Evolutionary conservation across 1,140 invertebrate genomes (phyloP).

Genomic region (Zophobas atratus): DNA sequence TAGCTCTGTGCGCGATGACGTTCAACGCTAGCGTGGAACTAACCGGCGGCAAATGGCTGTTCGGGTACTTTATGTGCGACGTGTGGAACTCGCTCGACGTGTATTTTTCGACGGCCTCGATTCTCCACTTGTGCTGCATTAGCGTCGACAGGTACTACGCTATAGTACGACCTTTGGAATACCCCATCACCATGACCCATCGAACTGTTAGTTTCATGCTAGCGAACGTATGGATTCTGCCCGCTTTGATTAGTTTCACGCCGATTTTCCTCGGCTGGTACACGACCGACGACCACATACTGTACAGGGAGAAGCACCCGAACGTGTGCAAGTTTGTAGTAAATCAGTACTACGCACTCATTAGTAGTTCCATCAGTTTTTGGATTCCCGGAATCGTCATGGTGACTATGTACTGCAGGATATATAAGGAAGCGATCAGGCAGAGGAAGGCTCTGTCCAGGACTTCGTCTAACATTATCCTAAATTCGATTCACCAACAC

Average conservation of each 20-base stretch:
- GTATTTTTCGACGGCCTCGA: slow-evolving; percentile 95
- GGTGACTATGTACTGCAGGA: slow-evolving; percentile 92
- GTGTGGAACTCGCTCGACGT: slow-evolving; percentile 96
- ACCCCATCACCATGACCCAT: slow-evolving; percentile 90
- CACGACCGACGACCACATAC: slow-evolving; percentile 84
- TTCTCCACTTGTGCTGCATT: slow-evolving; percentile 95
- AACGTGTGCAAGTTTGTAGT: slow-evolving; percentile 90
- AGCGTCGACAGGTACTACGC: slow-evolving; percentile 94
- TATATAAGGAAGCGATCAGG: slow-evolving; percentile 91
- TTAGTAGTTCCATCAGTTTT: slow-evolving; percentile 93
- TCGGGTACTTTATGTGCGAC: slow-evolving; percentile 92
- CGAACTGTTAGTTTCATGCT: slow-evolving; percentile 87
- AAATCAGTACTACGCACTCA: slow-evolving; percentile 90
- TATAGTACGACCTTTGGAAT: slow-evolving; percentile 90
- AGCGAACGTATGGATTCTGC: slow-evolving; percentile 91
- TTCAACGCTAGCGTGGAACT: slow-evolving; percentile 93
- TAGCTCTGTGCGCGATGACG: slow-evolving; percentile 95
- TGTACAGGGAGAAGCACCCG: slow-evolving; percentile 78
- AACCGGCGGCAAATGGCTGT: slow-evolving; percentile 85
- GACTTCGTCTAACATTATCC: slow-evolving; percentile 85
- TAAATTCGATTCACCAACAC: slow-evolving; percentile 87
- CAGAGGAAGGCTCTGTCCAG: slow-evolving; percentile 88
- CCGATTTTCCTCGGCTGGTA: slow-evolving; percentile 96
- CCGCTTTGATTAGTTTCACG: slow-evolving; percentile 94
- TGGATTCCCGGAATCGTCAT: slow-evolving; percentile 97